phyloP scores from a whole-genome alignment of 2,888 invertebrate genomes.

The Agrilus biguttatus region DNA sequence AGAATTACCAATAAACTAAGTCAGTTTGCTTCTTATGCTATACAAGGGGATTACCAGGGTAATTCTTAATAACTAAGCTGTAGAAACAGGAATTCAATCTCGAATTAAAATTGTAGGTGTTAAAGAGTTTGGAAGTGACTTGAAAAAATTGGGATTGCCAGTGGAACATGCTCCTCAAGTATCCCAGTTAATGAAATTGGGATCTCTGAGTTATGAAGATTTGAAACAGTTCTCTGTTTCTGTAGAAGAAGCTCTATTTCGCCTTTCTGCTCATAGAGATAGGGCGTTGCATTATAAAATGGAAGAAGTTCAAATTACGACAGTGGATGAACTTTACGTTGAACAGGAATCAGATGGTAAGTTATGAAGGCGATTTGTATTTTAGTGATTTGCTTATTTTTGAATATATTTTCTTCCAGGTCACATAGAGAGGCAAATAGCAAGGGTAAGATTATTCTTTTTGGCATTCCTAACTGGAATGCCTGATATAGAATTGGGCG shows the following conservation, averaged over 20 bases:
- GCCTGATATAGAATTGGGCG: slow-evolving; percentile 92
- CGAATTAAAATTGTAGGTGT: slow-evolving; percentile 35
- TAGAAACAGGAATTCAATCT: neutral
- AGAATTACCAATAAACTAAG: slow-evolving; percentile 80
- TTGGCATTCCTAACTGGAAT: slow-evolving; percentile 91
- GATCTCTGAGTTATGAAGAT: slow-evolving; percentile 76
- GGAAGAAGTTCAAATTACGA: slow-evolving; percentile 89
- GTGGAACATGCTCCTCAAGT: slow-evolving; percentile 96
- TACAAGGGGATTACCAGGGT: slow-evolving; percentile 82
- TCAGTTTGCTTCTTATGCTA: slow-evolving; percentile 87
- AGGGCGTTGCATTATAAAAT: slow-evolving; percentile 85
- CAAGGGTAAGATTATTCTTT: slow-evolving; percentile 89
- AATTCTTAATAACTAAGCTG: neutral
- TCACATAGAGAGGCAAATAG: slow-evolving; percentile 76
- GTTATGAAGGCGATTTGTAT: neutral
- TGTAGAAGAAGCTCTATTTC: slow-evolving; percentile 87
- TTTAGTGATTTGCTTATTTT: neutral
- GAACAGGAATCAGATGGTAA: slow-evolving; percentile 72
- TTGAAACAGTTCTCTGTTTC: slow-evolving; percentile 82
- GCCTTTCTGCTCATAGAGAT: slow-evolving; percentile 70
- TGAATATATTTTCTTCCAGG: slow-evolving; percentile 13
- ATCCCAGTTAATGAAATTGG: slow-evolving; percentile 91
- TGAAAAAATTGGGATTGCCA: slow-evolving; percentile 84
- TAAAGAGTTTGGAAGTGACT: slow-evolving; percentile 84
- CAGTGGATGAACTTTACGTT: slow-evolving; percentile 83